Evolutionary conservation across 2,888 invertebrate species (phyloP), one percentile per base, ranked within the genome.

Genomic region (Pheosia gnoma): DNA sequence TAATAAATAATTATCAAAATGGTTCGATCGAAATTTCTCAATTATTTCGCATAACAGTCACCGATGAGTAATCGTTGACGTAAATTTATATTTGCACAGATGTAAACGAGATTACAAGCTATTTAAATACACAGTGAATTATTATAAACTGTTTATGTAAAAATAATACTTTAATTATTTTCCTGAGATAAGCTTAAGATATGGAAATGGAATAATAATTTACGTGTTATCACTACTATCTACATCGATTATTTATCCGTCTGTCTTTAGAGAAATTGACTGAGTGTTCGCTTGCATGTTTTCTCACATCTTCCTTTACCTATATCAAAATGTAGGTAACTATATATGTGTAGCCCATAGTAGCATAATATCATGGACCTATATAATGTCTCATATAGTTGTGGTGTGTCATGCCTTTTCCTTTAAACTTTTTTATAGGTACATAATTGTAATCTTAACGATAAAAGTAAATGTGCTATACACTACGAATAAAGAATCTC

Each of bases 11-110:
- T 58, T 58, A 57, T 59, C 37, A 68, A 53, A 63, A 67, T 51
- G 8, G 9, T 38, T 71, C 70, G 66, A 76, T 71, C 67, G 65
- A 71, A 75, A 73, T 72, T 78, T 78, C 74, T 78, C 68, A 71
- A 75, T 68, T 72, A 77, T 78, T 80, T 80, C 80, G 77, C 78
- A 76, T 71, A 57, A 60, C 60, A 57, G 65, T 60, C 57, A 57
- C 58, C 65, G 78, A 79, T 88, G 87, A 88, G 81, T 86, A 86
- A 89, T 85, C 77, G 73, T 82, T 90, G 89, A 91, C 89, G 90
- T 88, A 83, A 82, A 68, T 80, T 76, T 76, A 72, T 85, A 79
- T 88, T 88, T 88, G 75, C 66, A 80, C 91, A 91, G 87, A 76
- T 89, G 89, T 66, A 64, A 73, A 70, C 60, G 76, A 80, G 78